Evolutionary conservation across 2,797 vertebrate species (phyloP).

Genomic region (Hozukius guyotensis): DNA sequence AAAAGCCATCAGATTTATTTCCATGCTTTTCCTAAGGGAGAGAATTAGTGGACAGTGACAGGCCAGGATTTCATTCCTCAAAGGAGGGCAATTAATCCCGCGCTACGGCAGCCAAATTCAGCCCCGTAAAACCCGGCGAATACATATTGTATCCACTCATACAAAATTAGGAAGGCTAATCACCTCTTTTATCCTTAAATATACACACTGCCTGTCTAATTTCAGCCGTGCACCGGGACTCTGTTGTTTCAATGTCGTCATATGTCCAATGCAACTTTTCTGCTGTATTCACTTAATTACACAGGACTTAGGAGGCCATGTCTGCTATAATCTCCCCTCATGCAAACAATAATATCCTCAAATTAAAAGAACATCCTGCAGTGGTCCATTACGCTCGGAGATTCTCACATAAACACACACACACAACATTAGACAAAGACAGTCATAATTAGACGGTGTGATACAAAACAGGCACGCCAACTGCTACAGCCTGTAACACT

Average conservation of each 20-base stretch:
- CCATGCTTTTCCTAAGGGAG: constrained; percentile 67
- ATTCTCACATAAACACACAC: constrained; percentile 32
- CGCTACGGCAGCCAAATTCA: constrained; percentile 53
- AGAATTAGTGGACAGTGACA: constrained; percentile 81
- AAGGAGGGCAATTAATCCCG: constrained; percentile 82
- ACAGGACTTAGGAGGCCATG: constrained; percentile 50
- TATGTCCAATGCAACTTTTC: constrained; percentile 22
- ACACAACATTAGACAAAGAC: constrained; percentile 38
- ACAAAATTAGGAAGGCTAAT: constrained; percentile 65
- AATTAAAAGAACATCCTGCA: constrained; percentile 69
- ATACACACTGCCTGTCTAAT: constrained; percentile 47
- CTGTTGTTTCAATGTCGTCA: neutral
- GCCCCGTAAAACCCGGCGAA: constrained; percentile 44
- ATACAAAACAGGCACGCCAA: constrained; percentile 39
- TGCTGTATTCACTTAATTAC: constrained; percentile 61
- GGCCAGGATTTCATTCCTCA: constrained; percentile 79
- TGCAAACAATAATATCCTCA: constrained; percentile 68
- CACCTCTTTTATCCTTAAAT: constrained; percentile 60
- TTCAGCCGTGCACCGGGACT: constrained; percentile 6
- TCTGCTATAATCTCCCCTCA: constrained; percentile 61
- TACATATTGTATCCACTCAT: constrained; percentile 53
- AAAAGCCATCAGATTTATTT: constrained; percentile 84
- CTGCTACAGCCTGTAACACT: constrained; percentile 31
- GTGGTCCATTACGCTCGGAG: constrained; percentile 33
- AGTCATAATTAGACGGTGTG: constrained; percentile 54